phyloP scores from a whole-genome alignment of 2,888 invertebrate species.

The Paralinhomoeus sp. region DNA sequence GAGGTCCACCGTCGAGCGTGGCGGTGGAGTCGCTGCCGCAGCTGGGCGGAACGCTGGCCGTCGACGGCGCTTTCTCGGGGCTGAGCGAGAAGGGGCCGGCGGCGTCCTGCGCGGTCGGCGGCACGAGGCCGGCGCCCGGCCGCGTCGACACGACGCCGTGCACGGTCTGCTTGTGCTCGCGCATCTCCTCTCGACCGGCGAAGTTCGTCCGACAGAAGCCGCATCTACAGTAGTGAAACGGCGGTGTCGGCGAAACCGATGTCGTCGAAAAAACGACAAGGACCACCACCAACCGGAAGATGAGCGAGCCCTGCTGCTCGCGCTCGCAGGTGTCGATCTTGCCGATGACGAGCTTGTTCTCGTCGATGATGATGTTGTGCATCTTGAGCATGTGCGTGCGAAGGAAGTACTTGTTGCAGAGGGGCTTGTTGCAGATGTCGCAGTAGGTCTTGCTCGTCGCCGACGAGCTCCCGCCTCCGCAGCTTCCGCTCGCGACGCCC shows the following conservation, averaged over 20 bases:
- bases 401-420: slow-evolving; percentile 99
- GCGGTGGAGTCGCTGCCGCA: background rate
- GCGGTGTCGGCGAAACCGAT: too few relatives aligned
- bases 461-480: slow-evolving; percentile 15
- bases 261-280: too few relatives aligned
- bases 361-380: slow-evolving; percentile 37
- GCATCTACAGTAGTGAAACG: slow-evolving; percentile 61
- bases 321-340: slow-evolving; percentile 23
- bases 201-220: slow-evolving; percentile 94
- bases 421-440: slow-evolving; percentile 32
- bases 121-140: slow-evolving; percentile 35
- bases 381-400: slow-evolving; percentile 97
- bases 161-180: slow-evolving; percentile 90
- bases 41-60: too few relatives aligned
- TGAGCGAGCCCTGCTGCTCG: slow-evolving; percentile 16
- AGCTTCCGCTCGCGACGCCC: slow-evolving; percentile 6
- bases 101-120: background rate
- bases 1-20: slow-evolving; percentile 28
- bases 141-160: slow-evolving; percentile 48
- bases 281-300: slow-evolving; percentile 15
- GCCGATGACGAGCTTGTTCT: slow-evolving; percentile 25
- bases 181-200: slow-evolving; percentile 86
- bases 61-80: too few relatives aligned
- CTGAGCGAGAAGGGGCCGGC: slow-evolving; percentile 32
- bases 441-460: slow-evolving; percentile 24